Base-by-base conservation (phyloP, 2,888 invertebrate species). In the Rapana venosa region DNA sequence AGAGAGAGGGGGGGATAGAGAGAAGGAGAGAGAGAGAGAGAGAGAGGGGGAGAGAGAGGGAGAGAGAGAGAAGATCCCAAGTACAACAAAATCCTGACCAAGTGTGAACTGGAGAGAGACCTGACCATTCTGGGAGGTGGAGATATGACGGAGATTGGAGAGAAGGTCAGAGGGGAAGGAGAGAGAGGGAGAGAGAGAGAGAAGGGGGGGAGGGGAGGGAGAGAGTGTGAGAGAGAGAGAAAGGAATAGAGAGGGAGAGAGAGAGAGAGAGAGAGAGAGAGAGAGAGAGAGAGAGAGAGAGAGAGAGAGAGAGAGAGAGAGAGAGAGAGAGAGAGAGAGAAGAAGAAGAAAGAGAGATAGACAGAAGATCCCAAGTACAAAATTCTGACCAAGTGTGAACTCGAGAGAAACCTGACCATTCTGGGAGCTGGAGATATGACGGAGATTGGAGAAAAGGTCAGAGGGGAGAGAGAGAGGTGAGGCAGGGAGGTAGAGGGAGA, bases 91-190 rank as follows among this genome's bases (percentile, higher is more conserved):
- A 97, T 99, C 0, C 97, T 99, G 74, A 98, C 98, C 92, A 98
- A 98, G 1, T 99, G 99, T 96, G 99, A 99, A 5, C 97, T 99
- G 90, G 97, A 97, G 93, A 97, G 98, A 0, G 99, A 99, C 97
- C 97, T 99, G 93, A 98, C 98, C 85, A 98, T 99, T 96, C 96
- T 99, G 66, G 95, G 96, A 0, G 99, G 98, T 30, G 99, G 99
- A 0, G 99, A 99, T 97, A 97, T 93, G 95, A 99, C 99, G 0
- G 99, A 99, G 97, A 99, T 99, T 93, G 99, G 99, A 91, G 99
- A 99, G 96, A 99, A 99, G 96, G 96, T 94, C 90, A 66, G 88
- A 4, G n/a, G 17, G 70, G 26, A 13, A 22, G n/a, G n/a, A n/a
- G n/a, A n/a, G n/a, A n/a, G n/a, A 22, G 70, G 70, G 70, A 5